Percentiles rank a stretch among this genome's conserved stretches.
Conservation (phyloP, 2,797 vertebrate genomes). For the Megalops cyprinoides region DNA sequence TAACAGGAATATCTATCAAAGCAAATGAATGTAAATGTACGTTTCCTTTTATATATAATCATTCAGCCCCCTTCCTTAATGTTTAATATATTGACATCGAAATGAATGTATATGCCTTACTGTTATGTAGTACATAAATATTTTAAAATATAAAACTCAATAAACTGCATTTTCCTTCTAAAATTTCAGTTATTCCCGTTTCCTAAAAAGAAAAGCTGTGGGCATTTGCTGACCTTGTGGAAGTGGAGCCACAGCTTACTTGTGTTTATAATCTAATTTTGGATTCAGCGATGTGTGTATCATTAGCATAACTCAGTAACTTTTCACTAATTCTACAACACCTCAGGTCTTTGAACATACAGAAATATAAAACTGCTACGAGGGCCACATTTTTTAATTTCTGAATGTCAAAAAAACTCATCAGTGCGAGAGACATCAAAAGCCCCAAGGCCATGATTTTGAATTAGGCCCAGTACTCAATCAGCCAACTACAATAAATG, state of each 20-base stretch:
- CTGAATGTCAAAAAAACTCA: constrained; percentile 26
- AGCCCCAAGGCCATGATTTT: constrained; percentile 21
- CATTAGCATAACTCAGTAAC: not conserved
- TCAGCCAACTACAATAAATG: constrained; percentile 21
- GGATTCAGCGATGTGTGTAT: not conserved
- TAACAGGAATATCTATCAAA: too few relatives aligned
- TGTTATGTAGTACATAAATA: not conserved
- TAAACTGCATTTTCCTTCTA: not conserved
- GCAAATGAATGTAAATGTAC: not conserved
- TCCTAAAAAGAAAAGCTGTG: not conserved
- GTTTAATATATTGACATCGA: not conserved
- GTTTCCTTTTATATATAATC: not conserved
- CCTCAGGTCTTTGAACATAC: constrained; percentile 13
- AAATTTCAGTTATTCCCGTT: not conserved
- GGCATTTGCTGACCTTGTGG: not conserved
- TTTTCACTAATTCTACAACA: not conserved
- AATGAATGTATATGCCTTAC: not conserved
- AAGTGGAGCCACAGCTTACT: not conserved
- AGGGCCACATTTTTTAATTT: not conserved
- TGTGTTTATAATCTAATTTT: not conserved
- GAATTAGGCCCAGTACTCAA: constrained; percentile 29
- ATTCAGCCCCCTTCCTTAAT: not conserved
- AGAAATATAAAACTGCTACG: not conserved
- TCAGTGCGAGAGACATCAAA: not conserved
- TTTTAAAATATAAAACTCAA: not conserved